Base-by-base conservation (phyloP, 2,888 invertebrate genomes). In the Lampropteryx suffumata region DNA sequence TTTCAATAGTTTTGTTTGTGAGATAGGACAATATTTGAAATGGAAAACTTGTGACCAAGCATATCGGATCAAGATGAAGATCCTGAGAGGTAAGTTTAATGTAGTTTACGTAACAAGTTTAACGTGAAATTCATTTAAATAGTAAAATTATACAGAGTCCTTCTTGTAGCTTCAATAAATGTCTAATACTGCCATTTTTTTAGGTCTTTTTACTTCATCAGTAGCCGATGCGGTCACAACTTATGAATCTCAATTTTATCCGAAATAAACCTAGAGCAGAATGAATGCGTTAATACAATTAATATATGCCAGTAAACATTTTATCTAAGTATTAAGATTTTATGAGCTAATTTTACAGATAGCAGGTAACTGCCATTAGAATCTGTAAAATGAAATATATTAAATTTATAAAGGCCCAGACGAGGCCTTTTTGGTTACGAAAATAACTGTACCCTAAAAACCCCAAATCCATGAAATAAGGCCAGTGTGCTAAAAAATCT, bases 61-160 rank as follows among this genome's bases (percentile, higher is more conserved):
- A 62, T 57, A 65, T 64, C 48, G 69, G 67, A 65, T 71, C 79
- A 86, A 79, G 68, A 85, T 85, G 86, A 79, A 64, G 72, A 69
- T 71, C 61, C 71, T 67, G 45, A 79, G 67, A 77, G 84, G 85
- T 85, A 57, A 82, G 8, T 34, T 34, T 12, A 29, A 21, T 46
- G 21, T n/a, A 43, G 43, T 51, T 59, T 56, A 59, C 50, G 53
- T 59, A 56, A 56, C 48, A 24, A 5, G 14, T 32, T 32, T 12
- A 1, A 10, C 17, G 21, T 1, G 21, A n/a, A n/a, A 33, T n/a
- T n/a, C n/a, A 7, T n/a, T 9, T 21, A 21, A 21, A 21, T 21
- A 17, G 17, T 17, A n/a, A 17, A 13, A 32, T 1, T 30, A 17
- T 4, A 17, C 17, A 17, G n/a, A n/a, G n/a, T n/a, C n/a, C n/a